Conservation (phyloP, 2,113 vertebrate species). For the Callocephalon fimbriatum region DNA sequence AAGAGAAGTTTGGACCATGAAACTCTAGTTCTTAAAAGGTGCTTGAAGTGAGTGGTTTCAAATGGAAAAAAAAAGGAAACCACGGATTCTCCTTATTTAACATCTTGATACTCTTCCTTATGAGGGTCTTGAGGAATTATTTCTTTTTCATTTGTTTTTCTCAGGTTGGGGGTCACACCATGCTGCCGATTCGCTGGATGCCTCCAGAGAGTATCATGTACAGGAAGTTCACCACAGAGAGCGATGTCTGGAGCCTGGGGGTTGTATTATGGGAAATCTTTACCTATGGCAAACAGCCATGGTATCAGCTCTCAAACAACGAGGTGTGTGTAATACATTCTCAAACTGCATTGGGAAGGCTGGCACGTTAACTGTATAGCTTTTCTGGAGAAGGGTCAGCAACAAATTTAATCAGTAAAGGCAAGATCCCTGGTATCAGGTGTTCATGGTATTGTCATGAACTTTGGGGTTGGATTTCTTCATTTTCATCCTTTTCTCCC, state of each 20-base stretch:
- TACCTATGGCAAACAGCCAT: conserved; percentile 98
- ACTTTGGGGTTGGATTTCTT: background rate
- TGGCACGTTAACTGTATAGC: background rate
- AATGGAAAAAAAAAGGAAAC: background rate
- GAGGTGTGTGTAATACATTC: conserved; percentile 82
- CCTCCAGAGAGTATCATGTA: conserved; percentile 99
- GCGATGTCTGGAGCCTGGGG: conserved; percentile 97
- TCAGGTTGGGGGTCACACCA: conserved; percentile 97
- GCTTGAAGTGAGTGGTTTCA: background rate
- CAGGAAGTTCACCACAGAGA: conserved; percentile 98
- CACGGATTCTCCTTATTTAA: background rate
- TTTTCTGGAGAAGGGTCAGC: background rate
- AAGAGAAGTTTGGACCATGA: background rate
- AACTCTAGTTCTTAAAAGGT: background rate
- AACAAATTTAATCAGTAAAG: background rate
- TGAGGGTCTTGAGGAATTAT: background rate
- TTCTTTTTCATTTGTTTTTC: background rate
- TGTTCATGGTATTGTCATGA: background rate
- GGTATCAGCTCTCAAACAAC: conserved; percentile 99
- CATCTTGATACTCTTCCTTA: background rate
- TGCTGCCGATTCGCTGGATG: conserved; percentile 99
- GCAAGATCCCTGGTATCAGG: fast-evolving
- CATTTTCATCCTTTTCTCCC: background rate
- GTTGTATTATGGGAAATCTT: conserved; percentile 99
- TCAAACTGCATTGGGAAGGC: background rate